Conservation (phyloP, 2,888 invertebrate species). For the Strigamia crassipes region DNA sequence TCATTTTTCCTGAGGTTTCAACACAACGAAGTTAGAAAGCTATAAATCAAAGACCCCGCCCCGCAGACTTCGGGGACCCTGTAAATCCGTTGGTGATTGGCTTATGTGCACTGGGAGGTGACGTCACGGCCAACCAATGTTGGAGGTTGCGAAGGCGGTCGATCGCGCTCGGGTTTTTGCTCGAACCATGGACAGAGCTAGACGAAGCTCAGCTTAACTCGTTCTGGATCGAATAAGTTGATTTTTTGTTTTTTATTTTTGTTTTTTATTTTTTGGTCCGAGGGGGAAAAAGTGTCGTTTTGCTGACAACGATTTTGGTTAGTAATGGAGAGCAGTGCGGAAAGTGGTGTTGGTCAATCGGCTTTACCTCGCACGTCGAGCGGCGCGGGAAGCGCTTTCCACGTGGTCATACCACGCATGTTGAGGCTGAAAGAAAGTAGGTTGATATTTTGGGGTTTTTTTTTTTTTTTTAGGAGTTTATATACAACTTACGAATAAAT, state of each 20-base stretch:
- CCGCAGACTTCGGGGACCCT: not conserved
- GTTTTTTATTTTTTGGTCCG: not conserved
- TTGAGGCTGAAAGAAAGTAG: slow-evolving; percentile 36
- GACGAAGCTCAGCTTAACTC: not conserved
- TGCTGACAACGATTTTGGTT: not conserved
- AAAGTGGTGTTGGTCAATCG: not conserved
- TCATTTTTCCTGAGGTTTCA: too few species aligned
- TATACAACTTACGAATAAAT: too few species aligned
- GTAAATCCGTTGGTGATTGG: not conserved
- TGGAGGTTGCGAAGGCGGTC: not conserved
- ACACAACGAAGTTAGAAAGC: not conserved
- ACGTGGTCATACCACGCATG: slow-evolving; percentile 45
- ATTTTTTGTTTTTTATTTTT: not conserved
- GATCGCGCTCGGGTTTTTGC: not conserved
- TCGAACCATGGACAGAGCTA: not conserved
- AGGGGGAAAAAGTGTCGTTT: not conserved
- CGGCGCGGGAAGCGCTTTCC: slow-evolving; percentile 31
- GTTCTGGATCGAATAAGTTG: not conserved
- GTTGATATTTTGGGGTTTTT: not conserved
- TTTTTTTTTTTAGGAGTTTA: too few species aligned
- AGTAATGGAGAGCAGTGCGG: not conserved
- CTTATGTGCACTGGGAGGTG: not conserved
- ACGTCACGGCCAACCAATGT: slow-evolving; percentile 11
- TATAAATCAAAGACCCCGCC: slow-evolving; percentile 6
- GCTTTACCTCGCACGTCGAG: not conserved